Percentiles rank a stretch among this genome's conserved stretches.
phyloP scores from a whole-genome alignment of 1,140 invertebrate genomes.

The Caenorhabditis inopinata region DNA sequence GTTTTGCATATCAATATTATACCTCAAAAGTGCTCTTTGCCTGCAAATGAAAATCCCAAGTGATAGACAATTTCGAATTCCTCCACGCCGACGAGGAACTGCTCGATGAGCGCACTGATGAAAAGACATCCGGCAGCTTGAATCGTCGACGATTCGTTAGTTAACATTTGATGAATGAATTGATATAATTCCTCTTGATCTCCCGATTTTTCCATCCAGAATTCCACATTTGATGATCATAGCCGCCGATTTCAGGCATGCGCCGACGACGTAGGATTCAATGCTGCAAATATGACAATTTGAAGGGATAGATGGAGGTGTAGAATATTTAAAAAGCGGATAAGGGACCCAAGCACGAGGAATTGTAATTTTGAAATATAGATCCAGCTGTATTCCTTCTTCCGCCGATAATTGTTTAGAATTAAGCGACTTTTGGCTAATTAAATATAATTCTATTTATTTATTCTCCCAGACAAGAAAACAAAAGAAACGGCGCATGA shows the following conservation, averaged over 20 bases:
- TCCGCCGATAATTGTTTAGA: too few species aligned
- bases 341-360: too few species aligned
- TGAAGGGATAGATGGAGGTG: too few species aligned
- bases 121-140: constrained; percentile 43
- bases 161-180: constrained; percentile 39
- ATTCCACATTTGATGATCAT: constrained; percentile 48
- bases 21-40: constrained; percentile 47
- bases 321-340: too few species aligned
- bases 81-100: constrained; percentile 48
- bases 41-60: constrained; percentile 49
- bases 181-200: constrained; percentile 37
- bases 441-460: too few species aligned
- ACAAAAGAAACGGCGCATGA: too few species aligned
- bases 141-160: constrained; percentile 2
- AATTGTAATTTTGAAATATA: too few species aligned
- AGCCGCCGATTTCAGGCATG: constrained; percentile 17
- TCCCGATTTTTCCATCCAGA: constrained; percentile 43
- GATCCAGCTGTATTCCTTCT: too few species aligned
- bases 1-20: too few species aligned
- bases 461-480: too few species aligned
- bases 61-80: constrained; percentile 42
- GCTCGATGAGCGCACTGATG: constrained; percentile 40
- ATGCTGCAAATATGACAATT: constrained; percentile 37
- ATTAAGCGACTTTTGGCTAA: too few species aligned
- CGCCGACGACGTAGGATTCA: constrained; percentile 27